Percentiles rank a stretch among this genome's conserved stretches.
Conservation (phyloP, 2,888 invertebrate genomes). For the Caenorhabditis panamensis region DNA sequence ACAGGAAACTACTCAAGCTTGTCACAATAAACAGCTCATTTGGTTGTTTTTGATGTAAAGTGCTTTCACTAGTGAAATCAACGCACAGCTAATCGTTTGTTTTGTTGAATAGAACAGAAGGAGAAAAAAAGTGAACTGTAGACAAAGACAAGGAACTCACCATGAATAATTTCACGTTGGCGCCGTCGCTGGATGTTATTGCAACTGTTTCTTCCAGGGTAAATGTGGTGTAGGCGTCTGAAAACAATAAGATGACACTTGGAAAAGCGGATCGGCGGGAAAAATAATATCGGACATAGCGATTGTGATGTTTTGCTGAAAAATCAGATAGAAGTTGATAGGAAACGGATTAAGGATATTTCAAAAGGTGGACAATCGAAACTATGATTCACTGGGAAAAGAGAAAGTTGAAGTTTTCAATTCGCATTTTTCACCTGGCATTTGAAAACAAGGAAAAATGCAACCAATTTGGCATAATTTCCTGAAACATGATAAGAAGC, state of each 20-base stretch:
- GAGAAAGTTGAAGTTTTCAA: no score
- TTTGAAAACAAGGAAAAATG: no score
- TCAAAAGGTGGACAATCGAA: no score
- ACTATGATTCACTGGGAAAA: no score
- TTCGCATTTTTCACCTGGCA: no score
- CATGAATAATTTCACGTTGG: slow-evolving; percentile 7
- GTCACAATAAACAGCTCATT: slow-evolving; percentile 4
- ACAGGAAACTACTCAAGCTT: neutral
- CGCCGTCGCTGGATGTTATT: neutral
- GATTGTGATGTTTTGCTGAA: slow-evolving; percentile 22
- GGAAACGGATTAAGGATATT: no score
- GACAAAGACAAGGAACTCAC: slow-evolving; percentile 8
- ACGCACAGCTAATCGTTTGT: slow-evolving; percentile 23
- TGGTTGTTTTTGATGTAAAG: slow-evolving; percentile 14
- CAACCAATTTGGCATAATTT: no score
- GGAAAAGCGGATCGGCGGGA: no score
- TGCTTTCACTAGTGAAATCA: slow-evolving; percentile 13
- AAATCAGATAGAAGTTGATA: neutral
- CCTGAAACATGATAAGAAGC: no score
- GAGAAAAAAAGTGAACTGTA: neutral
- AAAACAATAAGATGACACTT: no score
- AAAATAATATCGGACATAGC: no score
- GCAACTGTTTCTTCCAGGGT: slow-evolving; percentile 1
- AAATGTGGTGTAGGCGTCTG: neutral
- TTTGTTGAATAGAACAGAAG: neutral